Base-by-base conservation (phyloP, 2,888 invertebrate genomes). In the Microctonus brassicae region DNA sequence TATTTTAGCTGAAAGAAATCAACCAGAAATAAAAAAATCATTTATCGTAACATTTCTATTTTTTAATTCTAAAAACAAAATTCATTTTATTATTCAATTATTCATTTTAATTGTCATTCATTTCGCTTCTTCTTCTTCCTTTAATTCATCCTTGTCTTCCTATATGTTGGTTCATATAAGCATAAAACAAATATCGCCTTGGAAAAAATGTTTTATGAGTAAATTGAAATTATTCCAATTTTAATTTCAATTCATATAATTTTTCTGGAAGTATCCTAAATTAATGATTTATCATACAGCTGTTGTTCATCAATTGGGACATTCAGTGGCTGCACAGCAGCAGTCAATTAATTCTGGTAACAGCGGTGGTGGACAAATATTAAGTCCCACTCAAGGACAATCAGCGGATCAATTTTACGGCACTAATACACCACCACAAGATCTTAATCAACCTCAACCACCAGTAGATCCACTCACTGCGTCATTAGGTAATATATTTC, bases 381-480 rank as follows among this genome's bases (percentile, higher is more conserved):
- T 87, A 63, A 87, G 81, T 76, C 80, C 87, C 36, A 69, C 81
- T 0, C 86, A 86, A 73, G 83, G 82, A 34, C 87, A 85, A 77
- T 77, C 83, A n/a, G 79, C 81, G 1, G 87, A 87, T 57, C 74
- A 84, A 11, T 87, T 87, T 75, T 87, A 87, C 69, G 80, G 82
- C 60, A 84, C 86, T 11, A 80, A 82, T 6, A 85, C 87, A n/a
- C 84, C 87, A 1, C 84, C 87, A n/a, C 87, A 87, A 74, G 87
- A 87, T 74, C 80, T 86, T 26, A 87, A 85, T 77, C 87, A 87
- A 74, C 62, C 74, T 7, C 81, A 84, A 5, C 80, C 84, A 29
- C 69, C 80, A 6, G 86, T 86, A 24, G 87, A 87, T 66, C 83
- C 84, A 1, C 76, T 87, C 60, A 77, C 86, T 3, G 86, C 85